Evolutionary conservation across 1,140 invertebrate genomes (phyloP), one percentile per base, ranked within the genome.

Genomic region (Ephestia elutella): DNA sequence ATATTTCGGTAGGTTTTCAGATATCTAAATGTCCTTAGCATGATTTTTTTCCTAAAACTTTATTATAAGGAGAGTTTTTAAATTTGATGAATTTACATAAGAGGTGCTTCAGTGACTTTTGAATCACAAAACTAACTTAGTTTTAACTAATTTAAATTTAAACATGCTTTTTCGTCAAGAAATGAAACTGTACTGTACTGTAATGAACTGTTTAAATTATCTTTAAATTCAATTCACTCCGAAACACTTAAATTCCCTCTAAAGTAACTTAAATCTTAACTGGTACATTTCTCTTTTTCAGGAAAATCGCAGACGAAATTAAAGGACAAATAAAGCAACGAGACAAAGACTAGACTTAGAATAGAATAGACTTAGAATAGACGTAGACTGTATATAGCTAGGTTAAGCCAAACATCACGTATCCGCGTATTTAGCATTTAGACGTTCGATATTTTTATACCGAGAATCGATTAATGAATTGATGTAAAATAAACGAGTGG

Each of bases 241-340:
- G n/a, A n/a, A n/a, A n/a, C n/a, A n/a, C n/a, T n/a, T n/a, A n/a
- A n/a, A n/a, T n/a, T n/a, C n/a, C n/a, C n/a, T n/a, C n/a, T n/a
- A n/a, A n/a, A n/a, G n/a, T n/a, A n/a, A n/a, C n/a, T n/a, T n/a
- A n/a, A n/a, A n/a, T n/a, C n/a, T n/a, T n/a, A n/a, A n/a, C n/a
- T n/a, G n/a, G n/a, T n/a, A n/a, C n/a, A n/a, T 15, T 15, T 55
- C 62, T 68, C 32, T 63, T 63, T 85, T 78, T n/a, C 85, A 87
- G 85, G 79, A 57, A 83, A 86, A 74, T 85, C 81, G 75, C 80
- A 79, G 63, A 80, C 68, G 38, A 87, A 87, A 63, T 67, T 86
- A 73, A 87, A 87, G 59, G 80, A 85, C 7, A 86, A 86, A 59
- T 87, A 61, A 63, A 30, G 55, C 11, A 21, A 44, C n/a, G 44